Evolutionary conservation across 2,797 vertebrate species (phyloP), one percentile per base, ranked within the genome.

Genomic region (Dendrocincla fuliginosa): DNA sequence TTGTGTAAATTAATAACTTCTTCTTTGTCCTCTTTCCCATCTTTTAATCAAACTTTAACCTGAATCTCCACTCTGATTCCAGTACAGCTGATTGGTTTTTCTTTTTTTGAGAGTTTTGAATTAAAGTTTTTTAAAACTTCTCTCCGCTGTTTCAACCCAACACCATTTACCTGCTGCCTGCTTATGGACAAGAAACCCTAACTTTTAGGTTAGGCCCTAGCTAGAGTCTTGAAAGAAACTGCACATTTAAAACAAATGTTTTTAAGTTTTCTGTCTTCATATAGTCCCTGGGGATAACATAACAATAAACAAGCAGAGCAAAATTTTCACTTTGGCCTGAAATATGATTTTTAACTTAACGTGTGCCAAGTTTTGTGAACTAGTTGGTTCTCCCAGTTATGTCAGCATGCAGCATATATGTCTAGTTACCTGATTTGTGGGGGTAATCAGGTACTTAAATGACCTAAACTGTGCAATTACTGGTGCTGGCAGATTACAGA

Each of bases 381-480:
- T 74, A 83, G 49, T 80, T 93, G 79, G 73, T 94, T 92, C 87
- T 91, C 56, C 50, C 53, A 52, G 32, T 79, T 71, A 80, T 88
- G 74, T 95, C 89, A 90, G 55, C 52, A 47, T 71, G 67, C 49
- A 49, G 56, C 7, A 0, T 53, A 90, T 59, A 84, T 76, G 85
- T 84, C 74, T 90, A 61, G 84, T 90, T 93, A 96, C 80, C 93
- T 94, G 88, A 96, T 94, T 89, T 95, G 95, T 90, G 68, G 71
- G 25, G 28, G 28, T 84, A 93, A 95, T 94, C 16, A 35, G 83
- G 74, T 93, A 89, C 78, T 96, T 75, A 94, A 79, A 91, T 89
- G 67, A 89, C 83, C 68, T 94, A 89, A 95, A 80, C 68, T 80
- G 49, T 2, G 5, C 75, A 89, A 90, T 94, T 94, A 89, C 92